phyloP scores from a whole-genome alignment of 2,888 invertebrate species.

The Syrista parreyssii region DNA sequence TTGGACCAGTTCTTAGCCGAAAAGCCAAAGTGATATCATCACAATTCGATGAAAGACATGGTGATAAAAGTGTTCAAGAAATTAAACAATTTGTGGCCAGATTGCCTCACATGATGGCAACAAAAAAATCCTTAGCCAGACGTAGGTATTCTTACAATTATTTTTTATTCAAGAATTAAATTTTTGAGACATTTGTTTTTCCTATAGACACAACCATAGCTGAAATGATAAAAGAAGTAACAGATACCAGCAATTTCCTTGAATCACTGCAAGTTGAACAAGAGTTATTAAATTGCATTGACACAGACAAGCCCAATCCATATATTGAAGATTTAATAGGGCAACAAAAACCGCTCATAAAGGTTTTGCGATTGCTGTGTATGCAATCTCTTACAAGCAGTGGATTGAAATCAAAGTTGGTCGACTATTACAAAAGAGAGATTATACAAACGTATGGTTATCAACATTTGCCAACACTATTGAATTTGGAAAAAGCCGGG shows the following conservation, averaged over 20 bases:
- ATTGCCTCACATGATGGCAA: conserved; percentile 86
- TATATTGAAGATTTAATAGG: conserved; percentile 95
- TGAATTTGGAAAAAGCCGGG: conserved; percentile 89
- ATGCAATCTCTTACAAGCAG: conserved; percentile 93
- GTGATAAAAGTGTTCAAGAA: conserved; percentile 91
- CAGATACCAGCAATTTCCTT: conserved; percentile 80
- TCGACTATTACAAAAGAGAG: conserved; percentile 79
- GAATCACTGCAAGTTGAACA: conserved; percentile 88
- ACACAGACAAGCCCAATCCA: conserved; percentile 88
- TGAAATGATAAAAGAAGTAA: conserved; percentile 89
- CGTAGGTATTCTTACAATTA: conserved; percentile 61
- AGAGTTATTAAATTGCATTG: conserved; percentile 91
- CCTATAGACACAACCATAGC: conserved; percentile 89
- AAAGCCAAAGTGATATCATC: conserved; percentile 89
- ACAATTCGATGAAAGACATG: conserved; percentile 86
- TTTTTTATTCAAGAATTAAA: neutral
- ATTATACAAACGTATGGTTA: conserved; percentile 89
- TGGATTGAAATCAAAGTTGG: conserved; percentile 90
- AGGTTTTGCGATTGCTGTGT: conserved; percentile 89
- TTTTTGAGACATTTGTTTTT: conserved; percentile 23
- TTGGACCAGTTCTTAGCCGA: conserved; percentile 85
- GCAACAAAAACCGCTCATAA: conserved; percentile 82
- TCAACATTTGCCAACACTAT: conserved; percentile 82
- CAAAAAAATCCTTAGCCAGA: conserved; percentile 85
- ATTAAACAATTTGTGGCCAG: conserved; percentile 93